Percentiles rank a stretch among this genome's conserved stretches.
phyloP scores from a whole-genome alignment of 2,888 invertebrate genomes.

The Carterocephalus palaemon region DNA sequence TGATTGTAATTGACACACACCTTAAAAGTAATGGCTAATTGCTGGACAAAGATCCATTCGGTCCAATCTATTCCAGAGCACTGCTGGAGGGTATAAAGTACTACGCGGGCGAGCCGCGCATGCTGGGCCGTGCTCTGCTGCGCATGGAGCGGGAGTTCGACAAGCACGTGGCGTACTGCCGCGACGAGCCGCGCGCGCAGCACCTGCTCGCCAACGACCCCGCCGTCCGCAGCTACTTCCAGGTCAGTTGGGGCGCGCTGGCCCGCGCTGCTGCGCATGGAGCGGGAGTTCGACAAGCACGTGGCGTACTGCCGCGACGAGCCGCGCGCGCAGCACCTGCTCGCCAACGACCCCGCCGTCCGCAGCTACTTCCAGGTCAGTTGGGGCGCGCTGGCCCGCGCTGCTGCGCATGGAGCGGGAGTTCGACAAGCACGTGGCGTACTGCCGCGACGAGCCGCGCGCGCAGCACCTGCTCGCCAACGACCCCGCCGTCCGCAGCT shows the following conservation, averaged over 20 bases:
- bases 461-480: slow-evolving; percentile 88
- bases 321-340: slow-evolving; percentile 88
- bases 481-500: slow-evolving; percentile 84
- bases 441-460: slow-evolving; percentile 90
- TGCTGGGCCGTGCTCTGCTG: slow-evolving; percentile 93
- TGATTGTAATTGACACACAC: no score
- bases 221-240: slow-evolving; percentile 86
- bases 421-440: slow-evolving; percentile 95
- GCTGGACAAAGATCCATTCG: no score
- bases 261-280: slow-evolving; percentile 92
- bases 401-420: slow-evolving; percentile 92
- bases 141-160: slow-evolving; percentile 96
- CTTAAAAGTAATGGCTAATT: no score
- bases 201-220: slow-evolving; percentile 85
- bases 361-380: slow-evolving; percentile 89
- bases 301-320: slow-evolving; percentile 93
- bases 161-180: slow-evolving; percentile 93
- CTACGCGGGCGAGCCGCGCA: slow-evolving; percentile 91
- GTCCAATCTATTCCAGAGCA: slow-evolving; percentile 86
- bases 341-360: slow-evolving; percentile 83
- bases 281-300: slow-evolving; percentile 96
- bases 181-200: slow-evolving; percentile 90
- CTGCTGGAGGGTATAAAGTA: slow-evolving; percentile 95
- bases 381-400: slow-evolving; percentile 91
- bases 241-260: slow-evolving; percentile 87